Conservation (phyloP, 2,888 invertebrate species). For the Pristionchus exspectatus region DNA sequence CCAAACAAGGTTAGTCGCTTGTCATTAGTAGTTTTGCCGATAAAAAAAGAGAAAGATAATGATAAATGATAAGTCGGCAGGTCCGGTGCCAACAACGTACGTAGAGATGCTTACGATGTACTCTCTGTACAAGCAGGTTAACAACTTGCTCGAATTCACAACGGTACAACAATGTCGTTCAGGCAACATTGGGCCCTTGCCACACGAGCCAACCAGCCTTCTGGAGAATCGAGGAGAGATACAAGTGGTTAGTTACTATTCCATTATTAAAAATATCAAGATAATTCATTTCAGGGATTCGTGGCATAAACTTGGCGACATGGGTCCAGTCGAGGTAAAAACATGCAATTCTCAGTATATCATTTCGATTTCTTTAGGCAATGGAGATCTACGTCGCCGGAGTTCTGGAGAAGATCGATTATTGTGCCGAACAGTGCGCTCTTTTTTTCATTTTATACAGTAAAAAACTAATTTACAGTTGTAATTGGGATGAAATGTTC, state of each 20-base stretch:
- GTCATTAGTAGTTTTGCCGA: not conserved
- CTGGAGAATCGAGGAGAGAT: not conserved
- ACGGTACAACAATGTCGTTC: not conserved
- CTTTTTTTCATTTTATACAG: not conserved
- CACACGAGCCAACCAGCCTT: not conserved
- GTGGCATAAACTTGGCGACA: not conserved
- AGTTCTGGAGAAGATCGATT: conserved; percentile 19
- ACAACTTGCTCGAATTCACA: not conserved
- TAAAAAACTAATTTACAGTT: not conserved
- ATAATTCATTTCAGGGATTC: conserved; percentile 14
- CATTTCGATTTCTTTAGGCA: not conserved
- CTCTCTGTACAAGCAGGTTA: conserved; percentile 3
- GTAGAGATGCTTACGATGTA: conserved; percentile 41
- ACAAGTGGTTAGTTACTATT: conserved; percentile 30
- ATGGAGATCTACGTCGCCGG: conserved; percentile 14
- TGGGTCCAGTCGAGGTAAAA: not conserved
- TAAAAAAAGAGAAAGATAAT: no score
- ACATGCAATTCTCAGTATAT: not conserved
- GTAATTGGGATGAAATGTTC: conserved; percentile 39
- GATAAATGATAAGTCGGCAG: not conserved
- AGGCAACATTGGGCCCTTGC: conserved; percentile 5
- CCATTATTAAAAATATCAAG: no score
- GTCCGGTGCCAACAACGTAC: not conserved
- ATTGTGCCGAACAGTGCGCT: not conserved
- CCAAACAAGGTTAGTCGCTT: not conserved